Percentiles rank a stretch among this genome's conserved stretches.
Evolutionary conservation across 1,140 invertebrate genomes (phyloP).

Genomic region (Micrasema minimum): DNA sequence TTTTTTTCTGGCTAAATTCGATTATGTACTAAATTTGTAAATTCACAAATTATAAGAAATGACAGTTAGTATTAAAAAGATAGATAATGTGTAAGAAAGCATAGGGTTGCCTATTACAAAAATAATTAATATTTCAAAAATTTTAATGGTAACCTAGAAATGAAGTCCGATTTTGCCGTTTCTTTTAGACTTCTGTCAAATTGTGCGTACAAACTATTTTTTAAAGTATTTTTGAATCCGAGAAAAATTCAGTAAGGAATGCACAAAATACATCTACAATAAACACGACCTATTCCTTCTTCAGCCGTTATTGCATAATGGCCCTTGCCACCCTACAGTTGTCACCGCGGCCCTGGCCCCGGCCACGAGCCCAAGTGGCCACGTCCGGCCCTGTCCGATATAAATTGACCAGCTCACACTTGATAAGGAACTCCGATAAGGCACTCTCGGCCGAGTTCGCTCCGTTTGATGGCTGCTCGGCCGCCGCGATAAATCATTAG

Average conservation of each 20-base stretch:
- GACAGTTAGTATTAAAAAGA: too few relatives aligned
- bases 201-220: neutral
- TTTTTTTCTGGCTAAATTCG: too few relatives aligned
- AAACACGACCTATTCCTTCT: too few relatives aligned
- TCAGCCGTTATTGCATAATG: neutral
- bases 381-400: slow-evolving; percentile 20
- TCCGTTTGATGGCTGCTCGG: slow-evolving; percentile 25
- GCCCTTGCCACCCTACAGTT: neutral
- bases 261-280: too few relatives aligned
- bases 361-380: too few relatives aligned
- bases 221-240: neutral
- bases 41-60: too few relatives aligned
- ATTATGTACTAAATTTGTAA: too few relatives aligned
- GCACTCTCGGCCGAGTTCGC: slow-evolving; percentile 8
- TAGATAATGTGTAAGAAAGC: too few relatives aligned
- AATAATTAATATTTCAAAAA: too few relatives aligned
- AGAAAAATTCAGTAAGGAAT: too few relatives aligned
- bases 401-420: slow-evolving; percentile 40
- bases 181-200: neutral
- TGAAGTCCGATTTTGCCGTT: neutral
- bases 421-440: slow-evolving; percentile 44
- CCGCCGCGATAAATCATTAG: slow-evolving; percentile 29
- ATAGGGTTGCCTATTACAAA: too few relatives aligned
- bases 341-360: neutral
- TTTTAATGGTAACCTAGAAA: too few relatives aligned